Percentiles rank a stretch among this genome's conserved stretches.
Evolutionary conservation across 2,888 invertebrate species (phyloP).

Genomic region (Drosophila suboccidentalis): DNA sequence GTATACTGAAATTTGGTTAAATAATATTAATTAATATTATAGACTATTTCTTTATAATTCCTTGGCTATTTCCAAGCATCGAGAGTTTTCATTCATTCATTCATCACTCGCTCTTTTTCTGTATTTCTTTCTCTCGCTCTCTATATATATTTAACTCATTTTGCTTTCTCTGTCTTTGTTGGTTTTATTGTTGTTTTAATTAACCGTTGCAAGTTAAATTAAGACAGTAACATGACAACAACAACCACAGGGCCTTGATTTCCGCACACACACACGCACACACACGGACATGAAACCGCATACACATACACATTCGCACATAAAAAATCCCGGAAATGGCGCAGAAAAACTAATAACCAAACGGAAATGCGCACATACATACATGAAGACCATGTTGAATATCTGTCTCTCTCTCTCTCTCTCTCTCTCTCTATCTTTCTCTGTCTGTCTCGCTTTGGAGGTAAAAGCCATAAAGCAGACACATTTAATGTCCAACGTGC

Average conservation of each 20-base stretch:
- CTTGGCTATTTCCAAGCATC: background rate
- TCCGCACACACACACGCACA: constrained; percentile 19
- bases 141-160: background rate
- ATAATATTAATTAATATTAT: background rate
- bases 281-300: constrained; percentile 31
- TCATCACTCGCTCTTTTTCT: background rate
- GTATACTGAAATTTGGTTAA: background rate
- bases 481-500: constrained; percentile 71
- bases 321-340: constrained; percentile 74
- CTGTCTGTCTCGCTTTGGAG: constrained; percentile 32
- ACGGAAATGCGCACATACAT: constrained; percentile 76
- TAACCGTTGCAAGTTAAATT: constrained; percentile 74
- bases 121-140: background rate
- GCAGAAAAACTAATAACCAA: constrained; percentile 77
- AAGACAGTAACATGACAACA: constrained; percentile 75
- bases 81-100: constrained; percentile 25
- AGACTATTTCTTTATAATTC: background rate
- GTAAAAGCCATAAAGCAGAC: constrained; percentile 77
- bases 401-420: background rate
- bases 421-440: background rate
- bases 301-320: constrained; percentile 21
- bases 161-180: constrained; percentile 13
- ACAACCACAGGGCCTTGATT: constrained; percentile 46
- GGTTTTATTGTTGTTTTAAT: constrained; percentile 65
- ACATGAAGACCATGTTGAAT: constrained; percentile 3